These are phyloP conservation scores for Spizaetus ornatus DNA, from an alignment of 2,113 vertebrate species.

Conservation along the genomic window DNA sequence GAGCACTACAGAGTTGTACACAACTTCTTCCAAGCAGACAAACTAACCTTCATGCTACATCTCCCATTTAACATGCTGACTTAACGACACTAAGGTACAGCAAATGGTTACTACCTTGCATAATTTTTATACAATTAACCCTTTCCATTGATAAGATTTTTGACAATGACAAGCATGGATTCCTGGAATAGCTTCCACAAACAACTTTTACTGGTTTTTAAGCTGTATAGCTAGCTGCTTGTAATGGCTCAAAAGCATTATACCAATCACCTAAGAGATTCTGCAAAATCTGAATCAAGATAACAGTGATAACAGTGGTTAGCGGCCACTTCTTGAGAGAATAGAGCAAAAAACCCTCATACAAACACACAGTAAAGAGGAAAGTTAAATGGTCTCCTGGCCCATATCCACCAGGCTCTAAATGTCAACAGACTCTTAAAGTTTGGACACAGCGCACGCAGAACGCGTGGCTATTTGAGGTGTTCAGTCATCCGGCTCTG, in stretches of 20 bases:
- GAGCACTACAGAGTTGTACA: not conserved
- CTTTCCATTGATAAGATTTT: not conserved
- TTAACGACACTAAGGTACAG: not conserved
- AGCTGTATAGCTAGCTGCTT: not conserved
- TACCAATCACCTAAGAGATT: not conserved
- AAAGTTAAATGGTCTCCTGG: not conserved
- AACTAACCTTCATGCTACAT: not conserved
- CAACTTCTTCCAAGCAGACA: not conserved
- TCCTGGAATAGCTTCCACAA: not conserved
- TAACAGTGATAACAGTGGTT: too few relatives aligned
- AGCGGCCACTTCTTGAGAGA: not conserved
- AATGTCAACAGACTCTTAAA: not conserved
- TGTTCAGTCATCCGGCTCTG: not conserved
- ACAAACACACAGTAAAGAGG: not conserved
- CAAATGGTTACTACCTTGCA: accelerated
- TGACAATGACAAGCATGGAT: not conserved
- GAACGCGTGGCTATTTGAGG: not conserved
- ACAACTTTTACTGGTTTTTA: not conserved
- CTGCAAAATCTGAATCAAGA: not conserved
- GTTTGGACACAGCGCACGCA: not conserved
- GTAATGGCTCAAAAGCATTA: not conserved
- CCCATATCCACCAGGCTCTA: not conserved
- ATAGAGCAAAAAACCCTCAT: not conserved
- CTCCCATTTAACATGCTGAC: not conserved
- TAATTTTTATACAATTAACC: not conserved